Percentiles rank a stretch among this genome's conserved stretches.
Conservation (phyloP, 1,140 invertebrate genomes). For the Drosophila ficusphila region DNA sequence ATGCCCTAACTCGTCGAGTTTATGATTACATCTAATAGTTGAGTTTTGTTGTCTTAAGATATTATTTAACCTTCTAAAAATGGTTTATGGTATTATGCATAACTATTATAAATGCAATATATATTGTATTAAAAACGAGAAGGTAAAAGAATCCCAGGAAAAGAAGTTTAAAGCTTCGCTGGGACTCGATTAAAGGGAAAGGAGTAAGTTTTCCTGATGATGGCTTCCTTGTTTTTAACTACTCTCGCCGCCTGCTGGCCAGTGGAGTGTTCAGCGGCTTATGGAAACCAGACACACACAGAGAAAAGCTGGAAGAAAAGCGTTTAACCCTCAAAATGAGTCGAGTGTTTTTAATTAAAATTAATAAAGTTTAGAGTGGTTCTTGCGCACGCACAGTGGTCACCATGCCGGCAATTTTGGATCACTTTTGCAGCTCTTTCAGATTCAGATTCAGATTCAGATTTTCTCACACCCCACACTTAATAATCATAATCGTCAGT, state of each 20-base stretch:
- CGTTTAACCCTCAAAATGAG: slow-evolving; percentile 72
- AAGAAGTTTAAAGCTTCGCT: slow-evolving; percentile 2
- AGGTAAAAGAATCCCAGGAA: neutral
- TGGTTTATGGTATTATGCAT: too few relatives aligned
- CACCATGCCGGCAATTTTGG: slow-evolving; percentile 1
- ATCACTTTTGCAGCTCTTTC: neutral
- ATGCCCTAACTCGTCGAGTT: neutral
- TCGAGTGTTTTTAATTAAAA: slow-evolving; percentile 81
- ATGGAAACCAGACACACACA: slow-evolving; percentile 36
- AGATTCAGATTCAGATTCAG: neutral
- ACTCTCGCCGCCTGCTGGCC: slow-evolving; percentile 69
- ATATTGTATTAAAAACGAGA: neutral
- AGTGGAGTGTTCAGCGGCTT: slow-evolving; percentile 66
- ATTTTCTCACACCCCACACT: neutral
- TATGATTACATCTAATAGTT: neutral
- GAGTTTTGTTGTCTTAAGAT: neutral
- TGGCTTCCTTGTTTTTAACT: slow-evolving; percentile 75
- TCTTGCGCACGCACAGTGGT: slow-evolving; percentile 38
- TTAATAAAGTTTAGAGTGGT: slow-evolving; percentile 80
- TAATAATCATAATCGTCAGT: slow-evolving; percentile 47
- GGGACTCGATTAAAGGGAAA: neutral
- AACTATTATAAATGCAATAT: too few relatives aligned
- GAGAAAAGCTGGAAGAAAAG: slow-evolving; percentile 12
- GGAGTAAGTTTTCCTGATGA: slow-evolving; percentile 41
- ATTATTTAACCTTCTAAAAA: too few relatives aligned